Percentiles rank a stretch among this genome's conserved stretches.
Conservation (phyloP, 2,797 vertebrate species). For the Hydrocynus forskahlii region DNA sequence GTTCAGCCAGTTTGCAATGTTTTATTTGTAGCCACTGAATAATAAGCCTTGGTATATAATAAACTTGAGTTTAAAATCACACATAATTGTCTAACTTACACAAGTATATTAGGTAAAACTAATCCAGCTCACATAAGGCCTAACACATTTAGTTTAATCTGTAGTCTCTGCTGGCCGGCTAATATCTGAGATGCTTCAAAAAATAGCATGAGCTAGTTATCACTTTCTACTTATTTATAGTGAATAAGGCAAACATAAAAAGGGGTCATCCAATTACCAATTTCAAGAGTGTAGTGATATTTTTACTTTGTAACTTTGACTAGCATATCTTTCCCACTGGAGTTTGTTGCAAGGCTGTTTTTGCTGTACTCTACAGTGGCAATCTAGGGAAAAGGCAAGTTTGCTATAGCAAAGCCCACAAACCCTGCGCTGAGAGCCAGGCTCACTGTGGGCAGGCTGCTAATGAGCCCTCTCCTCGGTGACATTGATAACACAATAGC, state of each 20-base stretch:
- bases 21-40: too few species aligned
- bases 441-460: constrained; percentile 26
- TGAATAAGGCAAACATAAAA: background rate
- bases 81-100: background rate
- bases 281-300: background rate
- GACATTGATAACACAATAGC: constrained; percentile 69
- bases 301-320: background rate
- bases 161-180: background rate
- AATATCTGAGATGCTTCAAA: background rate
- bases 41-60: too few species aligned
- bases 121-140: background rate
- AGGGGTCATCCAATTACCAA: too few species aligned
- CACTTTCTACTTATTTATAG: background rate
- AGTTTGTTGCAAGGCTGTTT: background rate
- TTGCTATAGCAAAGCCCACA: constrained; percentile 11
- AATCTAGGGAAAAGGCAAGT: background rate
- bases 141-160: background rate
- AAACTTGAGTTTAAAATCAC: too few species aligned
- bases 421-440: constrained; percentile 23
- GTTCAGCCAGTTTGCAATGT: too few species aligned
- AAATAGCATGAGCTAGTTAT: background rate
- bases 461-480: constrained; percentile 47
- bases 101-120: background rate
- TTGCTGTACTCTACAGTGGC: background rate
- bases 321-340: background rate